Base-by-base conservation (phyloP, 2,888 invertebrate species). In the Camptogramma bilineatum region DNA sequence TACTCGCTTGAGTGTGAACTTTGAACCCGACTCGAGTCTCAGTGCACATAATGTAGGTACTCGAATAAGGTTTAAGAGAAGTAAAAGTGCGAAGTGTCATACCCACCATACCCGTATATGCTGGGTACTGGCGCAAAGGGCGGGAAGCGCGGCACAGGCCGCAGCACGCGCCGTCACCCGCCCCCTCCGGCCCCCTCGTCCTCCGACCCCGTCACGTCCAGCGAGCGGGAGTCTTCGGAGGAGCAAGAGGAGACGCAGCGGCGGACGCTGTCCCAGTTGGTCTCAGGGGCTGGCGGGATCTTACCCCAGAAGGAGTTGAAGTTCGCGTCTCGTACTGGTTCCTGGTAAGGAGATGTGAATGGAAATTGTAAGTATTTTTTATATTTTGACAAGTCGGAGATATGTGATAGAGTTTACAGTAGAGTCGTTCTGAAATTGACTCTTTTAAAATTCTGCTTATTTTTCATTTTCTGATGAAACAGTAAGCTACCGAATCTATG, bases 111-210 rank as follows among this genome's bases (percentile, higher is more conserved):
- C 0, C 82, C 78, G 66, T 89, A 89, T 1, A 88, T 58, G 17
- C 16, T 2, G 79, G 70, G 54, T 79, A 88, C 74, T 28, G 84
- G 81, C 34, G 82, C 74, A 62, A 83, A 83, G 47, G 86, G 70
- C 9, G 93, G 93, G 68, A 93, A 90, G 66, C 93, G 91, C 86
- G 93, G 93, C 88, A 93, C 93, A 0, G 93, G 93, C 86, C 93
- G 93, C 92, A 93, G 79, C 59, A 93, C 84, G 54, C 85, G 87
- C 71, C 90, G 91, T 91, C 92, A 92, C 85, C 88, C 91, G 39
- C 85, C 88, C 56, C 72, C 83, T 1, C 68, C 73, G 0, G 84
- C 89, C 0, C 91, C 91, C 66, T 93, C 93, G 66, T 93, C 93
- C 74, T 93, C 93, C 0, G 93, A 93, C 4, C 93, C 93, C 87